Evolutionary conservation across 1,140 invertebrate genomes (phyloP).

Genomic region (Drosophila subpulchrella): DNA sequence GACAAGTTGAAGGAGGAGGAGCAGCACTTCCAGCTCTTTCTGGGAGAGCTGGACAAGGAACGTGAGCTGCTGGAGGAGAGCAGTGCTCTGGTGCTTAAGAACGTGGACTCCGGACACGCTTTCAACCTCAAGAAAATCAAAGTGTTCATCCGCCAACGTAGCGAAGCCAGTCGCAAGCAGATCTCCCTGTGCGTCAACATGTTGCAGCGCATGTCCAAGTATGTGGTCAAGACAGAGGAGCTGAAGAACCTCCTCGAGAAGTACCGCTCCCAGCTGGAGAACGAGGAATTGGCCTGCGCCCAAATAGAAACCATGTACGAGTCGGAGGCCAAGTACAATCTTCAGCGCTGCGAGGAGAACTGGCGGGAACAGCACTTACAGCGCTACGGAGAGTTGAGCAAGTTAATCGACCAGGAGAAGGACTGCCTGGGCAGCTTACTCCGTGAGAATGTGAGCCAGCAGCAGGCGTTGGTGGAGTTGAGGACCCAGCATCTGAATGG

Average conservation of each 20-base stretch:
- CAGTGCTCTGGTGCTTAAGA: constrained; percentile 42
- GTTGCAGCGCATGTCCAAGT: constrained; percentile 63
- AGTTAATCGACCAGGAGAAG: constrained; percentile 59
- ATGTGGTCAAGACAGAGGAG: constrained; percentile 50
- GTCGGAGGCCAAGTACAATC: constrained; percentile 76
- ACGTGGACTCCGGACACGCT: constrained; percentile 39
- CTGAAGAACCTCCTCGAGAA: constrained; percentile 48
- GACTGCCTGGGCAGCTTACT: constrained; percentile 58
- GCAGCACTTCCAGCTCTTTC: constrained; percentile 56
- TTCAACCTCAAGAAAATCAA: constrained; percentile 80
- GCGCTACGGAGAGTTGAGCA: constrained; percentile 57
- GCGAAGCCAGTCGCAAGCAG: constrained; percentile 71
- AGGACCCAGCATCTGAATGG: constrained; percentile 79
- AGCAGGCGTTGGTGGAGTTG: constrained; percentile 81
- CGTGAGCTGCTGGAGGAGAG: constrained; percentile 68
- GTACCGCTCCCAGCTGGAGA: constrained; percentile 58
- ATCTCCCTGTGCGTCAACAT: constrained; percentile 66
- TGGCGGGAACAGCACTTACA: constrained; percentile 71
- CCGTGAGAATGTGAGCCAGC: constrained; percentile 75
- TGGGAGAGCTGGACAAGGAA: constrained; percentile 70
- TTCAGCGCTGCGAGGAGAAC: constrained; percentile 67
- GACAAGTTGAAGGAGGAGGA: constrained; percentile 71
- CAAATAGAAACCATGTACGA: constrained; percentile 84
- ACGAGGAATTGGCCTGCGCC: constrained; percentile 43
- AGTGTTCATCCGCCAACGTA: constrained; percentile 70